Evolutionary conservation across 2,113 vertebrate species (phyloP).

Genomic region (Leuciscus idus): DNA sequence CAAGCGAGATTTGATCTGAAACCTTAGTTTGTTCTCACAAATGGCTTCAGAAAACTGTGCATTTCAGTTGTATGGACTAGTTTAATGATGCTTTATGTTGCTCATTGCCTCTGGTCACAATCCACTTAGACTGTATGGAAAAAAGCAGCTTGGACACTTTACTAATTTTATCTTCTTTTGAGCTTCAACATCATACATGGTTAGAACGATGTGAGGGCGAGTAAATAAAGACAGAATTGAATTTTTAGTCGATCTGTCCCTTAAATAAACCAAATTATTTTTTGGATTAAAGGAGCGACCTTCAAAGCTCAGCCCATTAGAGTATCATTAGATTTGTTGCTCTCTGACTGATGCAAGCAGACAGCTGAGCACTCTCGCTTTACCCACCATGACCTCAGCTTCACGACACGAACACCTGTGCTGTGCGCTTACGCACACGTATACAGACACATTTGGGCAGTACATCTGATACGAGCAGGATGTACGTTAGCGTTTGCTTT

Average conservation of each 20-base stretch:
- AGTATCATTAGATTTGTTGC: slow-evolving; percentile 62
- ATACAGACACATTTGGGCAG: slow-evolving; percentile 37
- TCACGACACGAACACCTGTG: slow-evolving; percentile 77
- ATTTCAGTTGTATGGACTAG: background rate
- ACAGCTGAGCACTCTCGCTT: slow-evolving; percentile 82
- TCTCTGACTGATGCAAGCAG: slow-evolving; percentile 69
- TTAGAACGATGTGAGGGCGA: background rate
- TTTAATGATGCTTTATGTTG: background rate
- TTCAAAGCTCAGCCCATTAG: slow-evolving; percentile 51
- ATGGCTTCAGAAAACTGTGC: background rate
- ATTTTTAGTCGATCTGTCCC: background rate
- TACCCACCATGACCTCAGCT: slow-evolving; percentile 75
- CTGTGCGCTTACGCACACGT: slow-evolving; percentile 55
- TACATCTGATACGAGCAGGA: slow-evolving; percentile 17
- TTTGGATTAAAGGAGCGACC: background rate
- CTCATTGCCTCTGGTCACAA: background rate
- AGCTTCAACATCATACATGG: background rate
- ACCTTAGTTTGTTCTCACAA: background rate
- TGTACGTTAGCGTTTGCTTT: background rate
- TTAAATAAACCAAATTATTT: background rate
- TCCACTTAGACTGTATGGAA: background rate
- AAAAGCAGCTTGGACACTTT: background rate
- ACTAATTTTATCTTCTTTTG: background rate
- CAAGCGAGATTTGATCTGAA: background rate
- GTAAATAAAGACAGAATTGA: background rate